A percentile compares a stretch with the other conserved stretches of the same genome.
Evolutionary conservation across 2,888 invertebrate genomes (phyloP).

Genomic region (Parelbella ahira): DNA sequence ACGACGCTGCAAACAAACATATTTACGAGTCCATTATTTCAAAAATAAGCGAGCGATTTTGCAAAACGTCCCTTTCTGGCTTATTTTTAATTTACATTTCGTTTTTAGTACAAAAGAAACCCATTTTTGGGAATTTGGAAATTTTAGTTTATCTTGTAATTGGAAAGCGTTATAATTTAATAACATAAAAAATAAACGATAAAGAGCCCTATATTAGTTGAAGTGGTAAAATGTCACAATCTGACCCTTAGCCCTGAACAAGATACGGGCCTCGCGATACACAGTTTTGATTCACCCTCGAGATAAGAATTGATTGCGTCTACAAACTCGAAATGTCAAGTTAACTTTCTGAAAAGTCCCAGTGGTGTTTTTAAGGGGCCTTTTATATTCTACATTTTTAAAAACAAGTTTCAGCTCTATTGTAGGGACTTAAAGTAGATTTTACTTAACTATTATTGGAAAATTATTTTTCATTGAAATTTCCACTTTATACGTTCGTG

Average conservation of each 20-base stretch:
- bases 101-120: no score
- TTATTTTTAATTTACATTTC: no score
- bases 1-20: no score
- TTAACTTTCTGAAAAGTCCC: slow-evolving; percentile 27
- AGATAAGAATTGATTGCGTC: slow-evolving; percentile 15
- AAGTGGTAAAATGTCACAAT: no score
- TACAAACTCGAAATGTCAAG: slow-evolving; percentile 26
- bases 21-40: no score
- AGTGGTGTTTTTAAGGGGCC: slow-evolving; percentile 18
- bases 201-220: no score
- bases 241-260: not conserved
- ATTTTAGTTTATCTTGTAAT: no score
- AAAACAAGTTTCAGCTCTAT: slow-evolving; percentile 7
- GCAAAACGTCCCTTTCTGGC: no score
- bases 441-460: not conserved
- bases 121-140: no score
- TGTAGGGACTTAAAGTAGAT: not conserved
- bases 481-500: slow-evolving; percentile 3
- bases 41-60: no score
- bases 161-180: no score
- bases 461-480: slow-evolving; percentile 4
- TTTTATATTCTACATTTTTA: not conserved
- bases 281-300: slow-evolving; percentile 15
- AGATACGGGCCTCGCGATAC: not conserved
- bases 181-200: no score